Evolutionary conservation across 2,113 vertebrate genomes (phyloP), one percentile per base, ranked within the genome.

Genomic region (Myotis yumanensis): DNA sequence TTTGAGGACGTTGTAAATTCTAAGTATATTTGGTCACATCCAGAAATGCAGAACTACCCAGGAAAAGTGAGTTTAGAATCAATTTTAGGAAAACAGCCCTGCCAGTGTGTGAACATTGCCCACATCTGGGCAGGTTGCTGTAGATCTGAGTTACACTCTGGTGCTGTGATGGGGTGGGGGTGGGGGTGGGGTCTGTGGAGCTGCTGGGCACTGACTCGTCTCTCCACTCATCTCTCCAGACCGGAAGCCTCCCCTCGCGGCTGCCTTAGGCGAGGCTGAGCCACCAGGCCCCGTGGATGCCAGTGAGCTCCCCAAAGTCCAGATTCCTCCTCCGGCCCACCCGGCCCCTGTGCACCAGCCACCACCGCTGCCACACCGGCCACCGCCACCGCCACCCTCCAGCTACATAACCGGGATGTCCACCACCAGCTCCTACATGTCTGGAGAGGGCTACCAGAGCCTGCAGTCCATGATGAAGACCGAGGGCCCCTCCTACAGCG

Each of bases 391-490:
- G 0, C 99, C 99, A 0, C 99, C 99, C 0, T 99, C 99, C 94
- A 99, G 98, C 98, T 99, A 99, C 76, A 99, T 99, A 75, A 99
- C 99, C 2, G 99, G 99, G 79, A 99, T 99, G 99, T 99, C 99
- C 79, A 99, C 99, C 84, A 99, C 98, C 93, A 99, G 99, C 98
- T 99, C 99, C 10, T 99, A 99, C 91, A 99, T 99, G 99, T 99
- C 99, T 0, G 99, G 99, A 0, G 99, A 99, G 96, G 99, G 99
- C 54, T 99, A 98, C 97, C 99, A 99, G 96, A 99, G 98, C 95
- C 98, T 99, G 51, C 99, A 99, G 98, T 99, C 99, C 25, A 98
- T 99, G 99, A 99, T 99, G 99, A 99, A 99, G 98, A 99, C 99
- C 0, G 99, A 99, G 95, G 99, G 98, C 37, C 99, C 99, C 62